Evolutionary conservation across 2,113 vertebrate species (phyloP).

Genomic region (Zosterops borbonicus): DNA sequence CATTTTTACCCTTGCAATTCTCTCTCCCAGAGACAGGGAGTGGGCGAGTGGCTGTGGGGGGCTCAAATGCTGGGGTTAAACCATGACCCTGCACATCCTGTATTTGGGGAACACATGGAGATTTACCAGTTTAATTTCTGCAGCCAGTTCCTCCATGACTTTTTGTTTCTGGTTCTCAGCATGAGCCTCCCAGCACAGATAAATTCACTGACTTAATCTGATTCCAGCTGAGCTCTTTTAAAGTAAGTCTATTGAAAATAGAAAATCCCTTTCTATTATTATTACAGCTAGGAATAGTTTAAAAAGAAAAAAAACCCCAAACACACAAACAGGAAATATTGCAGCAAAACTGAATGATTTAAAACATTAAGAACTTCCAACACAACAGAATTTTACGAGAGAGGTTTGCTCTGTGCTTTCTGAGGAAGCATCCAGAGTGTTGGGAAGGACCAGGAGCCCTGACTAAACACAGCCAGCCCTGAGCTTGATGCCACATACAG

Average conservation of each 20-base stretch:
- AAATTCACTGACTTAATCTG: slow-evolving; percentile 53
- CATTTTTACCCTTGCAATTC: not conserved
- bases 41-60: not conserved
- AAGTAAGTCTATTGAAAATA: slow-evolving; percentile 43
- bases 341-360: not conserved
- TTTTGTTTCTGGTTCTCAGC: slow-evolving; percentile 51
- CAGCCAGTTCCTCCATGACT: not conserved
- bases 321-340: not conserved
- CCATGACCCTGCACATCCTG: not conserved
- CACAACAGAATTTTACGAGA: not conserved
- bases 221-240: slow-evolving; percentile 57
- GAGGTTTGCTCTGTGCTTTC: not conserved
- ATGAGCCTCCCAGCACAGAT: not conserved
- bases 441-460: not conserved
- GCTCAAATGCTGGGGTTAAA: not conserved
- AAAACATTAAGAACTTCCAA: not conserved
- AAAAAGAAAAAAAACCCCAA: not conserved
- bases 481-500: not conserved
- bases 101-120: not conserved
- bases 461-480: not conserved
- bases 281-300: not conserved
- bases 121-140: not conserved
- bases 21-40: not conserved
- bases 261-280: slow-evolving; percentile 44
- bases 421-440: not conserved